Percentiles rank a stretch among this genome's conserved stretches.
Conservation (phyloP, 2,113 vertebrate genomes). For the Kryptolebias marmoratus region DNA sequence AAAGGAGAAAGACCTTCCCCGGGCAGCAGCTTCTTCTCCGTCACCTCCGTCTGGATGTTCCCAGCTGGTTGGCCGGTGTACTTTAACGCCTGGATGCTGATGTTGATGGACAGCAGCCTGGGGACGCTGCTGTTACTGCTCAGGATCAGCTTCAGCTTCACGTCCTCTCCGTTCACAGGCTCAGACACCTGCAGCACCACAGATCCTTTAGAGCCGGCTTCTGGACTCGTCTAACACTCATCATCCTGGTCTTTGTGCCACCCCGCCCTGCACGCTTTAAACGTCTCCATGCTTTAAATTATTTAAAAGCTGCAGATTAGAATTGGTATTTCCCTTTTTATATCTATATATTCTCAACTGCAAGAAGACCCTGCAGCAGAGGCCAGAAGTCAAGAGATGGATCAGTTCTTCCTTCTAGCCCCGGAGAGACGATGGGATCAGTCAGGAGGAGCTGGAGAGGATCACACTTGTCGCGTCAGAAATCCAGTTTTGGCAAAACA, state of each 20-base stretch:
- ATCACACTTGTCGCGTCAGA: too few relatives aligned
- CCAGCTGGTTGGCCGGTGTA: conserved; percentile 38
- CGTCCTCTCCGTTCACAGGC: conserved; percentile 47
- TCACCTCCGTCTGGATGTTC: conserved; percentile 29
- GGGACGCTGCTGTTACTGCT: not conserved
- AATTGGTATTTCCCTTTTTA: too few relatives aligned
- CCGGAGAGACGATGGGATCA: too few relatives aligned
- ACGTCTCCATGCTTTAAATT: too few relatives aligned
- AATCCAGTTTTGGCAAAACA: not conserved
- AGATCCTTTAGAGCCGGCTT: not conserved
- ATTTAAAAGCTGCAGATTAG: too few relatives aligned
- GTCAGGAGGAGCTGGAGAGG: too few relatives aligned
- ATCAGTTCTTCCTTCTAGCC: too few relatives aligned
- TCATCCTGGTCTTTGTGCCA: too few relatives aligned
- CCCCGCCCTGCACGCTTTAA: too few relatives aligned
- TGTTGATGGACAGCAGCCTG: conserved; percentile 36
- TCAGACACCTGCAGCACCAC: conserved; percentile 30
- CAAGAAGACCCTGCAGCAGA: too few relatives aligned
- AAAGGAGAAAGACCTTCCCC: conserved; percentile 45
- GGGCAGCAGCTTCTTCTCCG: conserved; percentile 33
- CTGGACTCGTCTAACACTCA: not conserved
- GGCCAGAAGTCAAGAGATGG: too few relatives aligned
- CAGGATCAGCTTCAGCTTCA: conserved; percentile 57
- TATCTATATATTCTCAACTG: too few relatives aligned
- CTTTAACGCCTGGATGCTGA: conserved; percentile 52